phyloP scores from a whole-genome alignment of 2,797 vertebrate species.

The Silurus lanzhouensis region DNA sequence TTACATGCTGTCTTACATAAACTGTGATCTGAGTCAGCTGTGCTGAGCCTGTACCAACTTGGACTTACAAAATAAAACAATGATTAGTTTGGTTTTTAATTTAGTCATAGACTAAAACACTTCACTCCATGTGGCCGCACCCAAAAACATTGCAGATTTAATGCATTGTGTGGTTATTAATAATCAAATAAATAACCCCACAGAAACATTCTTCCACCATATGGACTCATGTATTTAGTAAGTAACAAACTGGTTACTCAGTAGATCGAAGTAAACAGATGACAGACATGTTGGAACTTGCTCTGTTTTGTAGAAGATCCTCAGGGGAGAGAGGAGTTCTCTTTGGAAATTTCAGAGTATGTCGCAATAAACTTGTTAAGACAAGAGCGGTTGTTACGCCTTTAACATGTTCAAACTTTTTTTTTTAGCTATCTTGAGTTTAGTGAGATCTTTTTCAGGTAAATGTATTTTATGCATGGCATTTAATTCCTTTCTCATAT shows the following conservation, averaged over 20 bases:
- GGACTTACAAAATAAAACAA: not conserved
- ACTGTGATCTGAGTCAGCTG: not conserved
- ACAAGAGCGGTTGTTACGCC: not conserved
- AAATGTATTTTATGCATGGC: not conserved
- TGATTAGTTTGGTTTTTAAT: not conserved
- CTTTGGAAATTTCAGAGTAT: slow-evolving; percentile 1
- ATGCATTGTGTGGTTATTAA: not conserved
- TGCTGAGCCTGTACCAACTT: not conserved
- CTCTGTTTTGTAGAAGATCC: slow-evolving; percentile 21
- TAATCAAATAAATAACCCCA: not conserved
- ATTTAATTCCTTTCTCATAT: not conserved
- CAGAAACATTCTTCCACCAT: not conserved
- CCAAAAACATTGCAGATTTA: no score
- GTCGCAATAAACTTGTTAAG: not conserved
- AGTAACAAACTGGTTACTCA: slow-evolving; percentile 17
- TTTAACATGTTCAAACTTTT: not conserved
- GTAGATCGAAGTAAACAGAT: slow-evolving; percentile 21
- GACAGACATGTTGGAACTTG: slow-evolving; percentile 41
- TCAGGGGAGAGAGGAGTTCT: slow-evolving; percentile 14
- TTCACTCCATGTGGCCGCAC: no score
- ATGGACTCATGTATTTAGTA: not conserved
- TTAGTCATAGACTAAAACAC: not conserved
- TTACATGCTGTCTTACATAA: not conserved
- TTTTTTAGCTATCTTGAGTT: not conserved
- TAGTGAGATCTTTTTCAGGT: not conserved